These are phyloP conservation scores for Euleptes europaea DNA, from an alignment of 2,113 vertebrate species.

Conservation along the genomic window DNA sequence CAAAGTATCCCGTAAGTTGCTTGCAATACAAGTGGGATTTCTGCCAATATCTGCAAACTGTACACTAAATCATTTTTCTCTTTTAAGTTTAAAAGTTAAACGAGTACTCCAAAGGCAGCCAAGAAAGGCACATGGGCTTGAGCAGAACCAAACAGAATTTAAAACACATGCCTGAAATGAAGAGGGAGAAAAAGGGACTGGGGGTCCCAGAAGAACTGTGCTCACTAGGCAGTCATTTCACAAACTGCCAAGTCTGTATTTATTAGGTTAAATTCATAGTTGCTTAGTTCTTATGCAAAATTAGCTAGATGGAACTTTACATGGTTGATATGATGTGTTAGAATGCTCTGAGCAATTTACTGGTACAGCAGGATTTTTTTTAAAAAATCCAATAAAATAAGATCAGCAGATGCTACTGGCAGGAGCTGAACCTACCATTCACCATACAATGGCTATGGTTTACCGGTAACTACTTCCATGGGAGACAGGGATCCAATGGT, in stretches of 20 bases:
- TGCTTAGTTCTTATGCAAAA: no score
- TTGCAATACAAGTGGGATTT: background rate
- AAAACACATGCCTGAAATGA: background rate
- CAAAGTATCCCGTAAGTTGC: background rate
- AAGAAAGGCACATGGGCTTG: background rate
- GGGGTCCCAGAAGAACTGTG: background rate
- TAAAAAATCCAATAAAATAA: background rate
- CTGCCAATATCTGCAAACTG: background rate
- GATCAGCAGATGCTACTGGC: background rate
- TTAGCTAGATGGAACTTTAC: no score
- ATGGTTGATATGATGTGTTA: no score
- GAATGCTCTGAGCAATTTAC: no score
- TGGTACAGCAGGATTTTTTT: no score
- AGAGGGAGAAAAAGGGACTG: background rate
- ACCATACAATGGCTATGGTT: background rate
- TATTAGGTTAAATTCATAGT: no score
- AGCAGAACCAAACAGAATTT: background rate
- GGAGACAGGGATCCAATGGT: background rate
- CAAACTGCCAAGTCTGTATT: background rate
- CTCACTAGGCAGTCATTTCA: background rate
- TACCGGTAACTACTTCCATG: no score
- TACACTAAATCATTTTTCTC: background rate
- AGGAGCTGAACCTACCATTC: background rate
- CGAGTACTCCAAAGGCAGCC: background rate
- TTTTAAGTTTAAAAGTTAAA: background rate